These are phyloP conservation scores for Pseudomugil tenellus DNA, from an alignment of 2,797 vertebrate genomes.

Conservation along the genomic window DNA sequence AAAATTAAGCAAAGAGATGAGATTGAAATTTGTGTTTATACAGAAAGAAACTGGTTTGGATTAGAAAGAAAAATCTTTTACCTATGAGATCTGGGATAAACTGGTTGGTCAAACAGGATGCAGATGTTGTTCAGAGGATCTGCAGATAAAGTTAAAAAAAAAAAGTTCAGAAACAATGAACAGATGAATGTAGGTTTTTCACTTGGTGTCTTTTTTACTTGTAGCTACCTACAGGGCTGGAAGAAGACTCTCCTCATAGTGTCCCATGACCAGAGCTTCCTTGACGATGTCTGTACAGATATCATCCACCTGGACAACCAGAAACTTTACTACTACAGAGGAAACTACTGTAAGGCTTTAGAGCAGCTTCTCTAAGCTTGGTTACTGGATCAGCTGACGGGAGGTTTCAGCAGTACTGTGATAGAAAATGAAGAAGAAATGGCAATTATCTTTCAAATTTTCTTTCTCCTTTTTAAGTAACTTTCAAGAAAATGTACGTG, in stretches of 20 bases:
- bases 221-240: slow-evolving; percentile 93
- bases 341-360: slow-evolving; percentile 85
- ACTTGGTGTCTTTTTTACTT: background rate
- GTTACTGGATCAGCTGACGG: background rate
- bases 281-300: slow-evolving; percentile 93
- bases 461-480: slow-evolving; percentile 76
- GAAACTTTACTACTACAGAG: slow-evolving; percentile 92
- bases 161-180: no score
- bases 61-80: no score
- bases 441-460: no score
- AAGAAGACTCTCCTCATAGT: slow-evolving; percentile 93
- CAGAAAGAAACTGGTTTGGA: no score
- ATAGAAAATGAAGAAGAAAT: background rate
- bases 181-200: background rate
- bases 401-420: background rate
- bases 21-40: no score
- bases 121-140: no score
- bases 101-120: no score
- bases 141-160: no score
- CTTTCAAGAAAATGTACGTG: slow-evolving; percentile 96
- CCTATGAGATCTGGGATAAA: no score
- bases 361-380: background rate
- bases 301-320: slow-evolving; percentile 90
- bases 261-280: slow-evolving; percentile 94
- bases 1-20: no score